Conservation (phyloP, 2,113 vertebrate genomes). For the Apteryx owenii region DNA sequence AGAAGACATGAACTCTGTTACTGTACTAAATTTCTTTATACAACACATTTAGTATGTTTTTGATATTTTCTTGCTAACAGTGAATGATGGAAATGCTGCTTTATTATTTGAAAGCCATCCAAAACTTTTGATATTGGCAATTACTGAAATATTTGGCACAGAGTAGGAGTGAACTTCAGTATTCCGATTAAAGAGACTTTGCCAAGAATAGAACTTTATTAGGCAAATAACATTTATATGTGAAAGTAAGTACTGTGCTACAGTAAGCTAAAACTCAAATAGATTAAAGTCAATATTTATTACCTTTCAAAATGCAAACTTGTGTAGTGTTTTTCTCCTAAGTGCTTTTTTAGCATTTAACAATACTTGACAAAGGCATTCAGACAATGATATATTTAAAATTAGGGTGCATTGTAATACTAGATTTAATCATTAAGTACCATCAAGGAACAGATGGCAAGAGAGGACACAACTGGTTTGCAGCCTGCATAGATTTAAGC, state of each 20-base stretch:
- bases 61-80: not conserved
- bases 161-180: not conserved
- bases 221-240: not conserved
- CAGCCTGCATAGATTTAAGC: slow-evolving; percentile 72
- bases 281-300: not conserved
- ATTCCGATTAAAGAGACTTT: not conserved
- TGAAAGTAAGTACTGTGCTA: not conserved
- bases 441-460: slow-evolving; percentile 81
- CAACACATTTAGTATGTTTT: not conserved
- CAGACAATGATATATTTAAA: slow-evolving; percentile 47
- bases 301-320: not conserved
- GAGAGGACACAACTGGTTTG: slow-evolving; percentile 73
- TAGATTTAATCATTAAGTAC: slow-evolving; percentile 67
- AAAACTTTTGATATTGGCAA: not conserved
- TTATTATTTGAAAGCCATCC: not conserved
- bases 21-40: not conserved
- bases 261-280: not conserved
- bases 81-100: not conserved
- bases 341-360: not conserved
- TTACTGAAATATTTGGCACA: not conserved
- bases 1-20: not conserved
- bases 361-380: not conserved
- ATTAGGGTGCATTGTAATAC: slow-evolving; percentile 3
- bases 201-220: not conserved
- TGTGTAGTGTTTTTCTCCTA: not conserved